Base-by-base conservation (phyloP, 1,140 invertebrate genomes). In the Neodiprion fabricii region DNA sequence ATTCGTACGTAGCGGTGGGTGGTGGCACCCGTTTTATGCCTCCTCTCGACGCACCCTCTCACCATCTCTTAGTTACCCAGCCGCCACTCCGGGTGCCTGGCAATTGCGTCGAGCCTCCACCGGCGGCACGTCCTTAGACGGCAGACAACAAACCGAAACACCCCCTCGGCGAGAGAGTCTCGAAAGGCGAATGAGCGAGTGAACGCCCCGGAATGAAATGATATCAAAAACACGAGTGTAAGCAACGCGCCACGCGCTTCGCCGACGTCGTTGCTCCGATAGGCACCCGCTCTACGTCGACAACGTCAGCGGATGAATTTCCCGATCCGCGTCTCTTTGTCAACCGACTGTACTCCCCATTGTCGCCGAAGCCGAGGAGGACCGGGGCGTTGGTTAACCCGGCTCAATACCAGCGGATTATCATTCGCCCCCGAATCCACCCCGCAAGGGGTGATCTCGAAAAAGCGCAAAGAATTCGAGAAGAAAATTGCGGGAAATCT, bases 1-100 rank as follows among this genome's bases (percentile, higher is more conserved):
- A 87, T 87, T 88, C 86, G 85, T 85, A 86, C 85, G 79, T 83
- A 84, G 82, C 82, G 78, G 84, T 83, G 81, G 73, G 80, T 82
- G 80, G 17, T 21, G 10, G n/a, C 81, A 77, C 79, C 77, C 76
- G 81, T 78, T 85, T 85, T 82, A 84, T 82, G 81, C 82, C 83
- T 82, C 81, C 80, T 21, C 17, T 21, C 17, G 10, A 11, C 53
- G 53, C 28, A 12, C 67, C 28, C 67, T 73, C 77, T 47, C 66
- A 28, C 72, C 69, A 21, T 50, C 72, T 79, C 77, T 74, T 67
- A 75, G 74, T 75, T 61, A 71, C 65, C 28, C 66, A 67, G 75
- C 71, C 73, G 10, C 76, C 67, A 61, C 72, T 40, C 70, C 50
- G 48, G 17, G 17, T 21, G 17, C 21, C 9, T 53, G 50, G 50